Base-by-base conservation (phyloP, 1,140 invertebrate species). In the Archivesica marissinica region DNA sequence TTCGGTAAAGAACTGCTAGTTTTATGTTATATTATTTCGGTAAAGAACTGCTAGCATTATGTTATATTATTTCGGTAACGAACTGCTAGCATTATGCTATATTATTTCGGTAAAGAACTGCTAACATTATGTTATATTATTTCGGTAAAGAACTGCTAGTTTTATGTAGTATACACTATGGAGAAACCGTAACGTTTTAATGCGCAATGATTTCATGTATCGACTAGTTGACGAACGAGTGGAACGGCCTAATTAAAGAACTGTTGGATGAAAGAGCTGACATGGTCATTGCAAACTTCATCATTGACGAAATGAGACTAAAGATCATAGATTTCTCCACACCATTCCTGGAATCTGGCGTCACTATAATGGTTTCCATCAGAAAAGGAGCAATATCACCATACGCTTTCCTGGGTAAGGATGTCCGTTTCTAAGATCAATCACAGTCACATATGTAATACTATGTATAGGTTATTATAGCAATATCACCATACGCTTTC, bases 281-380 rank as follows among this genome's bases (percentile, higher is more conserved):
- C 93, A 98, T 99, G 97, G 98, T 99, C 9, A 96, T 99, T 94
- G 99, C 98, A 76, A 98, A 98, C 0, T 95, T 99, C 86, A 99
- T 99, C 95, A 99, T 99, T 90, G 99, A 99, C 94, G 98, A 98
- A 6, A 98, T 99, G 92, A 95, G 98, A 72, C 91, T 98, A 94
- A 96, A 96, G 28, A 97, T 97, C 2, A 97, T 96, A 33, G 98
- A 99, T 93, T 99, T 99, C 92, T 98, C 98, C 54, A 96, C 99
- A 56, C 99, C 99, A 0, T 99, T 98, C 93, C 97, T 99, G 96
- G 98, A 99, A 94, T 99, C 99, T 1, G 99, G 99, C 39, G 99
- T 99, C 30, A 97, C 98, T 2, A 99, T 99, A 86, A 96, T 99
- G 0, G 99, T 99, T 0, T 97, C 98, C 1, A 99, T 99, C 93